Conservation (phyloP, 2,113 vertebrate species). For the Thryonomys swinderianus region DNA sequence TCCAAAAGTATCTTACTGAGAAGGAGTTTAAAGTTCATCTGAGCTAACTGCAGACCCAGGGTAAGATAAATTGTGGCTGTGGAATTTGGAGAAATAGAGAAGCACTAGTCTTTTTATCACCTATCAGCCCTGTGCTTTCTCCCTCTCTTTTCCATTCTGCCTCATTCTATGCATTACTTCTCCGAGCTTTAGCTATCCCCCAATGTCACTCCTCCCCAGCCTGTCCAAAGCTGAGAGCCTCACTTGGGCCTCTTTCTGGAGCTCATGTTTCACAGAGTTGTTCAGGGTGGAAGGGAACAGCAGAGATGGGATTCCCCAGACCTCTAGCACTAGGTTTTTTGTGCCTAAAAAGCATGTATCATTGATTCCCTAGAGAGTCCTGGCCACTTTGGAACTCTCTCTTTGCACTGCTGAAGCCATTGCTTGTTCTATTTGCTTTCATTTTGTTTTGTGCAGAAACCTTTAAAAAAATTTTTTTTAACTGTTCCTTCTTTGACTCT, state of each 20-base stretch:
- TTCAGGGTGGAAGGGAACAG: neutral
- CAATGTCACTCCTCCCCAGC: neutral
- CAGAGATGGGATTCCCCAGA: neutral
- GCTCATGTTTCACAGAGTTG: neutral
- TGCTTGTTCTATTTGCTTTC: neutral
- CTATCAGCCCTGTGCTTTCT: neutral
- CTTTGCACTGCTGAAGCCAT: slow-evolving; percentile 37
- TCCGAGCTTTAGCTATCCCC: neutral
- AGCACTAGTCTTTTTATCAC: neutral
- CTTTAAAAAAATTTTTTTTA: slow-evolving; percentile 3
- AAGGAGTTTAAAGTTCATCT: slow-evolving; percentile 8
- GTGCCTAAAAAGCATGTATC: neutral
- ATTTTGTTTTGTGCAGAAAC: neutral
- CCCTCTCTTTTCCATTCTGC: neutral
- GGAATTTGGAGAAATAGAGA: too few relatives aligned
- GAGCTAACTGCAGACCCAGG: neutral
- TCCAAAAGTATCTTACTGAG: neutral
- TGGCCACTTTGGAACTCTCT: slow-evolving; percentile 34
- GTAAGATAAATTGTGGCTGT: too few relatives aligned
- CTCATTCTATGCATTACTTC: slow-evolving; percentile 15
- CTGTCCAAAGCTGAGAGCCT: neutral
- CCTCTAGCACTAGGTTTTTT: neutral
- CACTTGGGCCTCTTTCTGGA: neutral
- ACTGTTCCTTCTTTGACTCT: slow-evolving; percentile 45
- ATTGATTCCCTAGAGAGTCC: neutral